Conservation (phyloP, 2,888 invertebrate genomes). For the Axea sp. region DNA sequence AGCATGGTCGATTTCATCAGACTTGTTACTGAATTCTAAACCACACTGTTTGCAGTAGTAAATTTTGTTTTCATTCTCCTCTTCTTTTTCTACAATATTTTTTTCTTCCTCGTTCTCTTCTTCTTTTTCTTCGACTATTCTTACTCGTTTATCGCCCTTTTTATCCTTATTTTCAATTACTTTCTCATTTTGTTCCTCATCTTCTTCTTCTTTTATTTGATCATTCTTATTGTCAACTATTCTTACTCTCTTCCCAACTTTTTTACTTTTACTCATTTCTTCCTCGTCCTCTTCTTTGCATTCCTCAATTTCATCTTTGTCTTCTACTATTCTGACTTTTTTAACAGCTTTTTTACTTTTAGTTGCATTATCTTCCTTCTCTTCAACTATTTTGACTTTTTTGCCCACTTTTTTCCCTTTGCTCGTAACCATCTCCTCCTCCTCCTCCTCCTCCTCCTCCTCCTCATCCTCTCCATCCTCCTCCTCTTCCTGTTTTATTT, state of each 20-base stretch:
- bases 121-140: slow-evolving; percentile 8
- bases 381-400: not conserved
- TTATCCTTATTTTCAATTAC: not conserved
- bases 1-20: slow-evolving; percentile 69
- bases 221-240: not conserved
- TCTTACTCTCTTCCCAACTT: not conserved
- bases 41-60: slow-evolving; percentile 68
- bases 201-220: not conserved
- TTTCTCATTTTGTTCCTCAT: not conserved
- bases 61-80: slow-evolving; percentile 2
- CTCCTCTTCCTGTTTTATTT: not conserved
- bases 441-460: not conserved
- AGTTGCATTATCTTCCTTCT: not conserved
- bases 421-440: not conserved
- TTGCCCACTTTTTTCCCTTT: not conserved
- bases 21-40: slow-evolving; percentile 67
- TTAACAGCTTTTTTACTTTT: not conserved
- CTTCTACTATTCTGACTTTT: not conserved
- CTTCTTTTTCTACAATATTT: not conserved
- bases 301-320: not conserved
- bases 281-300: not conserved
- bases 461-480: not conserved
- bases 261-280: not conserved
- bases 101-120: not conserved
- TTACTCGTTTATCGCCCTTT: not conserved